Evolutionary conservation across 2,797 vertebrate species (phyloP), one percentile per base, ranked within the genome.

Genomic region (Lacerta bilineata): DNA sequence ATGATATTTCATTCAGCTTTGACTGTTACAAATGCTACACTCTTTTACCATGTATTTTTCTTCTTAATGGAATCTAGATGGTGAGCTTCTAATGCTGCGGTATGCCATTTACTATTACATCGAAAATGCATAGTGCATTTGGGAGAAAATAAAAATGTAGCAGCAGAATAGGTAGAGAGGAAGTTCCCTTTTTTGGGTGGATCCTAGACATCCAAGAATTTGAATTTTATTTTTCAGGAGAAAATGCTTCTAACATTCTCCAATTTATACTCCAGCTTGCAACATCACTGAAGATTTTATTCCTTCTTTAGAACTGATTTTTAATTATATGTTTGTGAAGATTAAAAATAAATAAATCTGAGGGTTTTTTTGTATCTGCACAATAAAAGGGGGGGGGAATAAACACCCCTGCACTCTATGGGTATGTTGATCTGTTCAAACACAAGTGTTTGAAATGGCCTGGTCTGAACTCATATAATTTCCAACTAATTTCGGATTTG

Each of bases 181-280:
- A 61, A 90, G 59, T 72, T 27, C 76, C 11, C 86, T 88, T 36
- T 86, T 36, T 61, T 91, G 89, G 13, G 50, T 85, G 91, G 29
- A 55, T 85, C 87, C 84, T 75, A 90, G 90, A 89, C 79, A 91
- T 91, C 66, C 2, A 69, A 87, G 66, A 91, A 87, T 36, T 46
- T 50, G 43, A n/a, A 59, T 93, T 88, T 94, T 93, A 43, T 77
- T 81, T 93, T 93, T 93, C 86, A 90, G 91, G 68, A 83, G 90
- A 81, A 92, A 91, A 82, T 89, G 86, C 81, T 69, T 0, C 0
- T 83, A 13, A 87, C 41, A 87, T 59, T 88, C 91, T 61, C 72
- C 64, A 85, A 72, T 75, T 50, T 18, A 84, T 90, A 68, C 50
- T 46, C 17, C 46, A 33, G 90, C 74, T 61, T 1, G 11, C 46